A percentile compares a stretch with the other conserved stretches of the same genome.
Conservation (phyloP, 2,113 vertebrate genomes). For the Pica pica region DNA sequence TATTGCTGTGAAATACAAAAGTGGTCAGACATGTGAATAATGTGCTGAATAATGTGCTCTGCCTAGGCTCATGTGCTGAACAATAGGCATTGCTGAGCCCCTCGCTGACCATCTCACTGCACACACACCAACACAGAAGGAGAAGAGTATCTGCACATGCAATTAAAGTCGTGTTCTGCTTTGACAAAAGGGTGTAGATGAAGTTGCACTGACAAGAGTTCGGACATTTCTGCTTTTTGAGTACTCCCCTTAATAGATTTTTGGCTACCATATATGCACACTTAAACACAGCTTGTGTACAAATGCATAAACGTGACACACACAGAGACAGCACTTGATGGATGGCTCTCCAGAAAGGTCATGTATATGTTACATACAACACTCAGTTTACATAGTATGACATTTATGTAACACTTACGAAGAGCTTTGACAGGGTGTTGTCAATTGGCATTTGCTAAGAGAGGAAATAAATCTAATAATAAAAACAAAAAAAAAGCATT, state of each 20-base stretch:
- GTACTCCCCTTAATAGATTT: neutral
- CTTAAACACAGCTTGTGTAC: neutral
- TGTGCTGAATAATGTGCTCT: neutral
- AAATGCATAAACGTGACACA: fast-evolving
- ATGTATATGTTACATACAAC: neutral
- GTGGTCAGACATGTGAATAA: neutral
- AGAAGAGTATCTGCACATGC: neutral
- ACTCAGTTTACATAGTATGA: conserved; percentile 44
- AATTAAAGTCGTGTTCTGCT: neutral
- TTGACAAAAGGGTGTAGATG: neutral
- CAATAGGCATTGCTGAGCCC: neutral
- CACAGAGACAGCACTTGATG: neutral
- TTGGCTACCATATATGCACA: neutral
- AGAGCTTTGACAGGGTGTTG: conserved; percentile 61
- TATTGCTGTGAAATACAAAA: neutral
- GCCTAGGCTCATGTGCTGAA: neutral
- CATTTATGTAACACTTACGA: conserved; percentile 49
- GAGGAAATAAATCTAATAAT: conserved; percentile 70
- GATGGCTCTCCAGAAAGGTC: neutral
- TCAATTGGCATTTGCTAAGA: conserved; percentile 64
- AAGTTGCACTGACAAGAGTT: neutral
- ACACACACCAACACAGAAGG: neutral
- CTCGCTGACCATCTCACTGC: neutral
- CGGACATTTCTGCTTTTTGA: neutral
- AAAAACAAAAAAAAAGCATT: conserved; percentile 41